A percentile compares a stretch with the other conserved stretches of the same genome.
phyloP scores from a whole-genome alignment of 1,140 invertebrate genomes.

The Sminthurides bifidus region DNA sequence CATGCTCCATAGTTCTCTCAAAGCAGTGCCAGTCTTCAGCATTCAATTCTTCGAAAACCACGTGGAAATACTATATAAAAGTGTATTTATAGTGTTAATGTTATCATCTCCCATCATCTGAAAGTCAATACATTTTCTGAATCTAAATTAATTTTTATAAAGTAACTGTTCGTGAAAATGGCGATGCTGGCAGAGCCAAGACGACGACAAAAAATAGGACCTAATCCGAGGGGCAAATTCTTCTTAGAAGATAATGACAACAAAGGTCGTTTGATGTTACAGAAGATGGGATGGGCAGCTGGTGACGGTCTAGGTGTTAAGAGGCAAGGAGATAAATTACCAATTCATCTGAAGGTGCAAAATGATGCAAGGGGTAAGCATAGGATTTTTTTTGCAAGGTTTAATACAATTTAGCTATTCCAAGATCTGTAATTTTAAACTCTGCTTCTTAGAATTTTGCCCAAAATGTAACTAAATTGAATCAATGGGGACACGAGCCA shows the following conservation, averaged over 20 bases:
- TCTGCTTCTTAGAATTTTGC: neutral
- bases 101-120: no score
- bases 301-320: slow-evolving; percentile 24
- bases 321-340: slow-evolving; percentile 22
- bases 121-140: no score
- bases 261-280: slow-evolving; percentile 14
- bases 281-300: slow-evolving; percentile 27
- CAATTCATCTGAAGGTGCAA: slow-evolving; percentile 25
- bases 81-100: no score
- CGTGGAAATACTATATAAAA: no score
- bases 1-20: no score
- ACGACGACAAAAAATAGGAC: slow-evolving; percentile 22
- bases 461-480: neutral
- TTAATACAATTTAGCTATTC: neutral
- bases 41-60: no score
- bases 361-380: slow-evolving; percentile 15
- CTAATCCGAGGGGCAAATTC: slow-evolving; percentile 28
- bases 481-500: neutral
- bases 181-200: slow-evolving; percentile 21
- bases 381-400: no score
- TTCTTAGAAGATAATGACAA: slow-evolving; percentile 25
- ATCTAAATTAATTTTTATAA: no score
- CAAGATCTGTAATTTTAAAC: neutral
- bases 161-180: no score
- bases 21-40: no score